Evolutionary conservation across 35 echinoderm and acorn worm species (phyloP).

Genomic region (Holothuria glaberrima): DNA sequence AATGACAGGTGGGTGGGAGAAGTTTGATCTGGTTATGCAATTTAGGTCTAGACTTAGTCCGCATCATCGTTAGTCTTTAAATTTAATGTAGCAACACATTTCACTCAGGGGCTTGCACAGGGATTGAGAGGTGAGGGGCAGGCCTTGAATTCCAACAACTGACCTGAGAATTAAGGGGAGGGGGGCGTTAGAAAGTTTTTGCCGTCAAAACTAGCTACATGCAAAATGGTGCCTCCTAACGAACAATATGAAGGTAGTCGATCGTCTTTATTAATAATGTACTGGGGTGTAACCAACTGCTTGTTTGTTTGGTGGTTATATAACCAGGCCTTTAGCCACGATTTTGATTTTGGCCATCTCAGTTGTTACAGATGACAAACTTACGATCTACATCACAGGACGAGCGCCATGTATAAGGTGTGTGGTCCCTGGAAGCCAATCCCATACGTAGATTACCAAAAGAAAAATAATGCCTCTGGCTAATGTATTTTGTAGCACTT

Average conservation of each 20-base stretch:
- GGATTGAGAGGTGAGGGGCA: neutral
- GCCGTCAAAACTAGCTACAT: neutral
- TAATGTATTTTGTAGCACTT: too few relatives aligned
- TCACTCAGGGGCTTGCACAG: neutral
- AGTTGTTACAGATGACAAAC: too few relatives aligned
- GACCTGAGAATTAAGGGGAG: neutral
- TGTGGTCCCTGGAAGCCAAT: too few relatives aligned
- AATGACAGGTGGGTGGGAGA: constrained; percentile 5
- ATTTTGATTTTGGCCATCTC: too few relatives aligned
- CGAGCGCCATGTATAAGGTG: too few relatives aligned
- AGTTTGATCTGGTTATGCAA: neutral
- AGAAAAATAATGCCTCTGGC: too few relatives aligned
- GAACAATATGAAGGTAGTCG: neutral
- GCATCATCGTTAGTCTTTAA: neutral
- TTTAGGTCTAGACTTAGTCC: neutral
- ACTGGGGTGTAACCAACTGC: neutral
- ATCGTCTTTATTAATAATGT: neutral
- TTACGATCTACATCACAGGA: too few relatives aligned
- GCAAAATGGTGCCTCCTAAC: constrained; percentile 1
- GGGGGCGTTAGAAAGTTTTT: neutral
- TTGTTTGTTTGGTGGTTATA: neutral
- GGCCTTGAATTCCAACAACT: constrained; percentile 2
- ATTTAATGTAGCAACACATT: neutral
- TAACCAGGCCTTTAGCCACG: neutral
- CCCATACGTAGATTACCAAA: too few relatives aligned